Percentiles rank a stretch among this genome's conserved stretches.
These are phyloP conservation scores for Heliconius nattereri DNA, from an alignment of 1,140 invertebrate species.

Conservation along the genomic window DNA sequence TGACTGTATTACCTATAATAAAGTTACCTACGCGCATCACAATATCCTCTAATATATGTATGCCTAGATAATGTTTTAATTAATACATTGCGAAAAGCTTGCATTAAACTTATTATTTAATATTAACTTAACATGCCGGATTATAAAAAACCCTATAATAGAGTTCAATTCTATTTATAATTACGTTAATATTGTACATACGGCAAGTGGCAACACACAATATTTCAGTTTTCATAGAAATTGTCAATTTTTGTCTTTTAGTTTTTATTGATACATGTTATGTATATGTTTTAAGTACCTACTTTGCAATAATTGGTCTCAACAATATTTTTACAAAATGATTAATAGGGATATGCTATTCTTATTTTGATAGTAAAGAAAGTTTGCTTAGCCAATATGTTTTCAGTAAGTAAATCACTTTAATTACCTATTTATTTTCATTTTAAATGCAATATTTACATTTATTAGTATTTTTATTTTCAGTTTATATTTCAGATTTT, in stretches of 20 bases:
- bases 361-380: conserved; percentile 32
- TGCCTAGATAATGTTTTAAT: too few relatives aligned
- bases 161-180: neutral
- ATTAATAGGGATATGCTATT: conserved; percentile 20
- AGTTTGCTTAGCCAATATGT: conserved; percentile 47
- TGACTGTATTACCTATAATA: too few relatives aligned
- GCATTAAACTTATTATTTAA: too few relatives aligned
- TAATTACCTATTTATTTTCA: neutral
- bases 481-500: conserved; percentile 57
- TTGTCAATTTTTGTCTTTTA: neutral
- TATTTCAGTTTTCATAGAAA: neutral
- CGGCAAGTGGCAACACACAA: neutral
- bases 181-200: neutral
- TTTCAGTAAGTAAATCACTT: conserved; percentile 45
- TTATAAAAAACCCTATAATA: neutral
- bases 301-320: neutral
- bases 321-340: conserved; percentile 22
- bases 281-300: conserved; percentile 1
- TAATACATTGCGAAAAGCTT: too few relatives aligned
- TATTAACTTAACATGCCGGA: neutral
- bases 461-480: conserved; percentile 38
- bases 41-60: too few relatives aligned
- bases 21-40: too few relatives aligned
- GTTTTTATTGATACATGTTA: conserved; percentile 7
- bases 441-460: neutral